Evolutionary conservation across 64 coral and sea anemone genomes (phyloP), one percentile per base, ranked within the genome.

Genomic region (Cladopsammia gracilis): DNA sequence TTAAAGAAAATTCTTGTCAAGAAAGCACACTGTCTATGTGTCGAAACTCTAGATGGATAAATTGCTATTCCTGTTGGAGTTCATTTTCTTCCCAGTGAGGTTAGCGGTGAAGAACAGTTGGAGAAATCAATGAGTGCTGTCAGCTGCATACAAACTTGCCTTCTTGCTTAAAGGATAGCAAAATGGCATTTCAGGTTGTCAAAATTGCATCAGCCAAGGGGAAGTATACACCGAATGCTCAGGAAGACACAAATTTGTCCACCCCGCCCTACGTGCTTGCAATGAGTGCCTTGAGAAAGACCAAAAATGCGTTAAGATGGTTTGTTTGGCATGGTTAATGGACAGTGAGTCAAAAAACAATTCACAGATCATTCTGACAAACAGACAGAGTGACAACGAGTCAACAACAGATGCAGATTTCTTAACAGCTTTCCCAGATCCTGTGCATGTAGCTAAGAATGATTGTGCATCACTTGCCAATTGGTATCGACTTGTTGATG

Each of bases 311-410:
- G 92, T 94, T 15, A 94, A 94, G 51, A 94, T 94, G 86, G 86
- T 88, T 3, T 89, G 60, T 43, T 56, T 94, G 52, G 92, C 59
- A 13, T 94, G 92, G 92, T 74, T 57, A 22, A 94, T 89, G 92
- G 92, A 94, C 52, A 94, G 92, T 59, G 85, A 94, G 25, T 94
- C 92, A n/a, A 13, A 89, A 94, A 94, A 94, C 58, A 94, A 82
- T 53, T 94, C 86, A 12, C 93, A 94, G 84, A 46, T 11, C 59
- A 48, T 69, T 47, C 50, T 94, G 58, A 53, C 93, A 83, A 49
- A 94, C 58, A 89, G 45, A 43, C 62, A 89, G 62, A 73, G 85
- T 57, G 53, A 94, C 50, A 89, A 64, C 11, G 52, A 89, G 56
- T n/a, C 62, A 67, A 25, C 34, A 22, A 72, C 13, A 72, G 23